Conservation (phyloP, 2,888 invertebrate species). For the Xestia rhomboidea region DNA sequence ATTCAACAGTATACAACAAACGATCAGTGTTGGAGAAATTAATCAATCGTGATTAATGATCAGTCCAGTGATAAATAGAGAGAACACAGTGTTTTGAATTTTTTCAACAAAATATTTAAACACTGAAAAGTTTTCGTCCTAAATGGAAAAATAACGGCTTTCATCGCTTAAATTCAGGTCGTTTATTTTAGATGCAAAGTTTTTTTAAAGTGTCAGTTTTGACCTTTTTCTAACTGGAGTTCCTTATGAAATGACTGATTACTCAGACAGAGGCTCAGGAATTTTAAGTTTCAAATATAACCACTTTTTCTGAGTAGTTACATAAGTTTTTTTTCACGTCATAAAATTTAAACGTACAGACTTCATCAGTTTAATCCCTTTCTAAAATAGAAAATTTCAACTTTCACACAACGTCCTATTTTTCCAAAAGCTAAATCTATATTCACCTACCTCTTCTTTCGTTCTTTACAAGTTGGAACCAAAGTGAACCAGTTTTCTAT, state of each 20-base stretch:
- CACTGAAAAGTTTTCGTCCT: constrained; percentile 19
- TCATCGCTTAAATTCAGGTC: constrained; percentile 4
- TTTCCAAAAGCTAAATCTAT: neutral
- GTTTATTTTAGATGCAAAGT: constrained; percentile 19
- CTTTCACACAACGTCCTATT: neutral
- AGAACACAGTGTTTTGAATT: constrained; percentile 28
- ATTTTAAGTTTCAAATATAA: neutral
- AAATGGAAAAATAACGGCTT: constrained; percentile 6
- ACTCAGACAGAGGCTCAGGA: neutral
- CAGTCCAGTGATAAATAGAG: constrained; percentile 45
- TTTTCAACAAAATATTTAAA: constrained; percentile 39
- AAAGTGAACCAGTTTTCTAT: neutral
- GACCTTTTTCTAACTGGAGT: constrained; percentile 7
- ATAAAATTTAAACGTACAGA: neutral
- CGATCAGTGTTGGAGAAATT: constrained; percentile 52
- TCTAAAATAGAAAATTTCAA: neutral
- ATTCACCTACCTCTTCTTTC: neutral
- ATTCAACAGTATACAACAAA: constrained; percentile 60
- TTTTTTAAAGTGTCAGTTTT: neutral
- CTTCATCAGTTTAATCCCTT: neutral
- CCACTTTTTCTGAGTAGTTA: neutral
- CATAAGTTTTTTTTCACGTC: neutral
- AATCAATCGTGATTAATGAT: constrained; percentile 63
- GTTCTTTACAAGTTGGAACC: neutral
- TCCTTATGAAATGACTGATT: constrained; percentile 19